Evolutionary conservation across 2,888 invertebrate genomes (phyloP).

Genomic region (Trachelus troglodyta): DNA sequence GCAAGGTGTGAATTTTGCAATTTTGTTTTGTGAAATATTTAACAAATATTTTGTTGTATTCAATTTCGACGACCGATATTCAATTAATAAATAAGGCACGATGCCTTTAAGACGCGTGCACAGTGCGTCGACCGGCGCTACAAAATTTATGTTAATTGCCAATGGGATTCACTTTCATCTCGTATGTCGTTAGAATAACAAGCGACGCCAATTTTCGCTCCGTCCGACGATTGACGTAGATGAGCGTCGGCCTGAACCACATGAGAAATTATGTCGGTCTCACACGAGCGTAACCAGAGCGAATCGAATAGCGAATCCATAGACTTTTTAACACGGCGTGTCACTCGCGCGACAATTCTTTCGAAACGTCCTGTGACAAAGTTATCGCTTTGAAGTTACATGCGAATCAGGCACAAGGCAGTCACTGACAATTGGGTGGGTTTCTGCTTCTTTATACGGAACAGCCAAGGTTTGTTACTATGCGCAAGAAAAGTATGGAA

Average conservation of each 20-base stretch:
- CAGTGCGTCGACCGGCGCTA: slow-evolving; percentile 8
- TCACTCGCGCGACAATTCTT: neutral
- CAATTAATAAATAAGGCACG: slow-evolving; percentile 31
- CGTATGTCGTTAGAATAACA: slow-evolving; percentile 41
- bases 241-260: slow-evolving; percentile 14
- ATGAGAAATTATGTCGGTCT: slow-evolving; percentile 38
- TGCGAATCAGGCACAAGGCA: neutral
- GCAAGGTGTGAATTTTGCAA: neutral
- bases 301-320: slow-evolving; percentile 14
- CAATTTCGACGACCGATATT: slow-evolving; percentile 18
- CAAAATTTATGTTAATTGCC: slow-evolving; percentile 25
- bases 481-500: neutral
- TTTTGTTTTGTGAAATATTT: neutral
- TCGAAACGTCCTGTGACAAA: neutral
- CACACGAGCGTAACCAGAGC: slow-evolving; percentile 43
- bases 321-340: neutral
- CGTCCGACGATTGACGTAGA: slow-evolving; percentile 13
- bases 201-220: slow-evolving; percentile 36
- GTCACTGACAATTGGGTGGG: neutral
- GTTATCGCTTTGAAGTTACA: neutral
- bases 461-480: neutral
- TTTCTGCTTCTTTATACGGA: neutral
- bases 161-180: slow-evolving; percentile 43
- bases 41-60: neutral
- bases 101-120: slow-evolving; percentile 13